phyloP scores from a whole-genome alignment of 35 echinoderm and acorn worm species.

The Holothuria glaberrima region DNA sequence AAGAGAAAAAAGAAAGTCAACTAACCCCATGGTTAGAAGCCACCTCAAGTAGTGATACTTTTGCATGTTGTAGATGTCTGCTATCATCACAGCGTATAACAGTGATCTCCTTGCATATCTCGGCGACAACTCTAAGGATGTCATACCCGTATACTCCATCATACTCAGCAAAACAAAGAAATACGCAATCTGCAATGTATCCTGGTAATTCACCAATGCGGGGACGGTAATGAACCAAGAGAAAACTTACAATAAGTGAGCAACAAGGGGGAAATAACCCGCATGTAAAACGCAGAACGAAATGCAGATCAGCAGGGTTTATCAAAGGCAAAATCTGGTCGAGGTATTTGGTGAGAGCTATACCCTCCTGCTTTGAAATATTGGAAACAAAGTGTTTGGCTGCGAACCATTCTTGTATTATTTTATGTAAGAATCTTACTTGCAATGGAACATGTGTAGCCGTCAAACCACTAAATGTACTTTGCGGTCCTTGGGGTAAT shows the following conservation, averaged over 20 bases:
- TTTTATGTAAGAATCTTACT: slow-evolving; percentile 5
- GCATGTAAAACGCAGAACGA: slow-evolving; percentile 4
- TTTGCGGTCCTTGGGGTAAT: too few species aligned
- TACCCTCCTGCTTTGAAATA: background rate
- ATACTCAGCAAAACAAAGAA: slow-evolving; percentile 1
- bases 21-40: background rate
- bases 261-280: background rate
- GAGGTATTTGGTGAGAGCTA: background rate
- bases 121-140: background rate
- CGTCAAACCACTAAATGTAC: background rate
- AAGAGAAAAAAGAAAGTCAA: too few species aligned
- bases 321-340: background rate
- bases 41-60: background rate
- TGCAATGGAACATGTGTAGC: background rate
- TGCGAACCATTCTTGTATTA: slow-evolving; percentile 35
- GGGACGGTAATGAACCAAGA: background rate
- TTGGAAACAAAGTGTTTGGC: background rate
- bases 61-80: too few species aligned
- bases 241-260: background rate
- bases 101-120: background rate
- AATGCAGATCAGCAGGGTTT: slow-evolving; percentile 24
- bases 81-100: too few species aligned
- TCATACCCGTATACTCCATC: background rate
- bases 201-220: background rate
- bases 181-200: background rate